Evolutionary conservation across 1,140 invertebrate species (phyloP), one percentile per base, ranked within the genome.

Genomic region (Oryctes rhinoceros): DNA sequence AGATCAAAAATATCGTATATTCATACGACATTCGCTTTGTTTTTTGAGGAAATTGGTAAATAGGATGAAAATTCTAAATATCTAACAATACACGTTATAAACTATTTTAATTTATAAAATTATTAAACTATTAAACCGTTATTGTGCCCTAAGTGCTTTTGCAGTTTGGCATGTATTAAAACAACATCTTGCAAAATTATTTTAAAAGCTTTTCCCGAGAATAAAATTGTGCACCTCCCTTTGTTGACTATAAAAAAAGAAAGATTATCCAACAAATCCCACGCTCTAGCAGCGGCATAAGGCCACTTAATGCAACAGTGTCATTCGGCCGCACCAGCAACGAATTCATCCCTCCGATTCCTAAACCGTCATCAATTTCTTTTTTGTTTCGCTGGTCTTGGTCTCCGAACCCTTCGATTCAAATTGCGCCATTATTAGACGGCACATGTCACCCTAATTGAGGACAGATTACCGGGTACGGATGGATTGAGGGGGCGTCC

Each of bases 401-500:
- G 53, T 15, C 35, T 71, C 24, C 2, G 20, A 71, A 71, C 65
- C 65, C 65, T 71, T 71, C 65, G 35, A 71, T 71, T 71, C 65
- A 37, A 71, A 71, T 71, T 71, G 65, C 65, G 24, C 65, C 65
- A 71, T 71, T 71, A 71, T 71, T 71, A 71, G 65, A 71, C 65
- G 37, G 65, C 65, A 71, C 65, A 71, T 71, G 65, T 71, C 65
- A 71, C 65, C 35, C 30, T 71, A 71, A 71, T 71, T 71, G 65
- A 71, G 65, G 65, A 71, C 65, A 71, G 65, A 71, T 71, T 71
- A 71, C 65, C 24, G 65, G 35, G 65, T 71, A 10, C 35, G 65
- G 7, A 37, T 24, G 65, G 24, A 71, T 71, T 37, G 18, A 71
- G 65, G 24, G 65, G 65, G 65, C 65, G 65, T 71, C 65, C 18